Evolutionary conservation across 2,888 invertebrate species (phyloP).

Genomic region (Stratiomys singularior): DNA sequence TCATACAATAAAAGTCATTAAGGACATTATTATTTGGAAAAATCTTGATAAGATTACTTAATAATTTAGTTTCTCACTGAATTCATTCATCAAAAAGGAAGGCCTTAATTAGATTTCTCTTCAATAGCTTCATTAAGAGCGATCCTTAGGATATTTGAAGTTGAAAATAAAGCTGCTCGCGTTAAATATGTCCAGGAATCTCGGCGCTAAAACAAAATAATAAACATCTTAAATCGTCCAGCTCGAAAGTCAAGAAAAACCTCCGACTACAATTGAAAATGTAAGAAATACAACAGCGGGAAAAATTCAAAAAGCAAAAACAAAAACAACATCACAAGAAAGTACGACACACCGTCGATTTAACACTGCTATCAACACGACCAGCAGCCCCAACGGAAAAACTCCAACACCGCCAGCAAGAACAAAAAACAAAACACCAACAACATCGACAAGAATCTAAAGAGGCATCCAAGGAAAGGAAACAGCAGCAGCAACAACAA

Average conservation of each 20-base stretch:
- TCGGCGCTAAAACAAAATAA: neutral
- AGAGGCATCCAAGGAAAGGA: too few relatives aligned
- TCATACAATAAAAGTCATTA: too few relatives aligned
- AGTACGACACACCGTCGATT: neutral
- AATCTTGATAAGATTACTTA: too few relatives aligned
- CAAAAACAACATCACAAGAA: neutral
- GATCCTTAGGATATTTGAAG: too few relatives aligned
- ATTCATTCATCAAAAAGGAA: too few relatives aligned
- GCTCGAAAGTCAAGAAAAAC: neutral
- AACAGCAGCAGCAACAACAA: neutral
- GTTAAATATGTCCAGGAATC: neutral
- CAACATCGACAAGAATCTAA: neutral
- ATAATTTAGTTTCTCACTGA: too few relatives aligned
- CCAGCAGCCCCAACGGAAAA: neutral
- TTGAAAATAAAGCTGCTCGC: too few relatives aligned
- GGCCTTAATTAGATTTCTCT: too few relatives aligned
- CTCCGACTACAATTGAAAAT: too few relatives aligned
- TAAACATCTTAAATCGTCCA: neutral
- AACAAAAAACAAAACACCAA: neutral
- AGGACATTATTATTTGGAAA: too few relatives aligned
- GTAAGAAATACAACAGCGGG: constrained; percentile 2
- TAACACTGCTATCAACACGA: neutral
- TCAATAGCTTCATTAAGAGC: too few relatives aligned
- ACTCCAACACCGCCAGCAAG: neutral
- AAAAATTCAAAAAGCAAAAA: neutral